Base-by-base conservation (phyloP, 2,797 vertebrate species). In the Bovichtus variegatus region DNA sequence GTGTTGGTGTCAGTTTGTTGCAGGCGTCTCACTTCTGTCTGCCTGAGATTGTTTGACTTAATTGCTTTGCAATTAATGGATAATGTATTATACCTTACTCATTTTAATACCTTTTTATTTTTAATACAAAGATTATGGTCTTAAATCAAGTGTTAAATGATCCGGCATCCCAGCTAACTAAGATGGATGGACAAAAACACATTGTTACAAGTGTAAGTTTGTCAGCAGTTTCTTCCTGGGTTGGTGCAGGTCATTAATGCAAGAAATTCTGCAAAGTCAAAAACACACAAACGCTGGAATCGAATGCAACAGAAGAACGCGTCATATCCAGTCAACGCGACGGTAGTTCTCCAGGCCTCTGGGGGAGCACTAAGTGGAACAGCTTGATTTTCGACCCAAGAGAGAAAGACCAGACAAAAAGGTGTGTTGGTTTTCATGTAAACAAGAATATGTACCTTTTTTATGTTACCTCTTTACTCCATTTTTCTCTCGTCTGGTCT, bases 81-180 rank as follows among this genome's bases (percentile, higher is more conserved):
- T 31, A 15, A 38, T 51, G 12, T 61, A 38, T 31, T 25, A 29
- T 10, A 43, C n/a, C 27, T 27, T 27, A 27, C 27, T 27, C 27
- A 27, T 16, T 38, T 65, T 27, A 47, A 62, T 18, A 31, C 2
- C 11, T 16, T 27, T 34, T 27, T 60, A 36, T n/a, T 60, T 36
- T n/a, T 47, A 50, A n/a, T 5, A 3, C 6, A 13, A 12, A 21
- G 16, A 44, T 53, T 44, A 50, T 57, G 8, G 11, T 51, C 18
- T 81, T 19, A 59, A 36, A 55, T 61, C 9, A 74, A 58, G 76
- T 58, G 47, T 74, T 36, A 74, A 64, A 73, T 50, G 1, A 60
- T 54, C 58, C 47, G 40, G 10, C n/a, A n/a, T 64, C 7, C 19
- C 12, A 38, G n/a, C 31, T 69, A 38, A 65, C 36, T 31, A 31